Conservation (phyloP, 2,888 invertebrate genomes). For the Chrysodeixis includens region DNA sequence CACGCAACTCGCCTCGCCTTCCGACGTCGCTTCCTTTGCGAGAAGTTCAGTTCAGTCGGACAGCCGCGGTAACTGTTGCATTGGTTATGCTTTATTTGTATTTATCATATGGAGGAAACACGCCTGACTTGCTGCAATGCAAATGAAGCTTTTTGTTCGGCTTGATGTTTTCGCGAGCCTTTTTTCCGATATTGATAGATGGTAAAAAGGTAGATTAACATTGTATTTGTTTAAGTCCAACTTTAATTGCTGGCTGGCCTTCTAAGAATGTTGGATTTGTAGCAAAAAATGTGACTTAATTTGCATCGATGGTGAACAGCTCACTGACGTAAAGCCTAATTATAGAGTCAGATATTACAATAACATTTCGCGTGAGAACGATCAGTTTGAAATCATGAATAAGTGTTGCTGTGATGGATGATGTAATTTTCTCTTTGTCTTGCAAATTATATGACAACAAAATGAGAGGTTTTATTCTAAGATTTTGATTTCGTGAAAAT, state of each 20-base stretch:
- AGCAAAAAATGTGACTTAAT: neutral
- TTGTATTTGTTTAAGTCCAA: neutral
- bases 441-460: neutral
- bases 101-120: slow-evolving; percentile 60
- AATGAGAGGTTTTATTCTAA: neutral
- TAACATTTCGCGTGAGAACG: neutral
- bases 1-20: slow-evolving; percentile 64
- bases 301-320: slow-evolving; percentile 4
- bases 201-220: neutral
- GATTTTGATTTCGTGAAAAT: slow-evolving; percentile 29
- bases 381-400: neutral
- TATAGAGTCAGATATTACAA: slow-evolving; percentile 1
- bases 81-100: slow-evolving; percentile 58
- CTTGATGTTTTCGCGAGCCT: slow-evolving; percentile 11
- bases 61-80: slow-evolving; percentile 50
- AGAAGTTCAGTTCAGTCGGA: slow-evolving; percentile 60
- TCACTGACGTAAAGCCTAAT: slow-evolving; percentile 1
- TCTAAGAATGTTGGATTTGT: neutral
- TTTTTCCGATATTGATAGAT: neutral
- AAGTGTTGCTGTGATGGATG: neutral
- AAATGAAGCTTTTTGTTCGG: slow-evolving; percentile 46
- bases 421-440: neutral
- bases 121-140: slow-evolving; percentile 52
- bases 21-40: slow-evolving; percentile 67
- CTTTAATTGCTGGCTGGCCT: neutral